Base-by-base conservation (phyloP, 2,113 vertebrate genomes). In the Leucosticte australis region DNA sequence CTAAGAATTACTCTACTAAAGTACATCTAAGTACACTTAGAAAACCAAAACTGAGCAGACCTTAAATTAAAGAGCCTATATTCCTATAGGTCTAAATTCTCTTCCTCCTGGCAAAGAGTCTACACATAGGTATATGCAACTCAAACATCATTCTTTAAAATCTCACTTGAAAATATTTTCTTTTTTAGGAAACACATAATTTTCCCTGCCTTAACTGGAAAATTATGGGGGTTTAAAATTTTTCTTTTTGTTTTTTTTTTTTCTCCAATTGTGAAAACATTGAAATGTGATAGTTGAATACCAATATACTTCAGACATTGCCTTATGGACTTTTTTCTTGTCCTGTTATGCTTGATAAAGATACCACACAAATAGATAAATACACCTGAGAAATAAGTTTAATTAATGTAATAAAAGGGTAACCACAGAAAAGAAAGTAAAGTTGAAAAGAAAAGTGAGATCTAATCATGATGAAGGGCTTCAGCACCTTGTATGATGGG, bases 191-290 rank as follows among this genome's bases (percentile, higher is more conserved):
- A 93, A 67, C 24, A 4, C 3, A 55, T 19, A 2, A 7, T 56
- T 88, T 74, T 69, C 7, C 16, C 4, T 60, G 5, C 7, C 14
- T 82, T 65, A 71, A 57, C 2, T 60, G 39, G 23, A 89, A 56
- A n/a, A 12, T 24, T 60, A 16, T 46, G 16, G 5, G 1, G 0
- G 4, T 59, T 67, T 14, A 44, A 2, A 2, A 1, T 33, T 14
- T 52, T 31, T 57, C 9, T 53, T 16, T 67, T 39, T 39, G 39
- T 39, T 39, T 5, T 53, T 11, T 22, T 2, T 44, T 39, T 56
- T 44, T 9, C 53, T 77, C 10, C 2, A 2, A 2, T 33, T 2
- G 0, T 30, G 9, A 52, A 90, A 69, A 55, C 22, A 56, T 5
- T 33, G n/a, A 79, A 44, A 39, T 37, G 10, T 79, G 5, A 46